Evolutionary conservation across 2,888 invertebrate species (phyloP).

Genomic region (Leucophenga montana): DNA sequence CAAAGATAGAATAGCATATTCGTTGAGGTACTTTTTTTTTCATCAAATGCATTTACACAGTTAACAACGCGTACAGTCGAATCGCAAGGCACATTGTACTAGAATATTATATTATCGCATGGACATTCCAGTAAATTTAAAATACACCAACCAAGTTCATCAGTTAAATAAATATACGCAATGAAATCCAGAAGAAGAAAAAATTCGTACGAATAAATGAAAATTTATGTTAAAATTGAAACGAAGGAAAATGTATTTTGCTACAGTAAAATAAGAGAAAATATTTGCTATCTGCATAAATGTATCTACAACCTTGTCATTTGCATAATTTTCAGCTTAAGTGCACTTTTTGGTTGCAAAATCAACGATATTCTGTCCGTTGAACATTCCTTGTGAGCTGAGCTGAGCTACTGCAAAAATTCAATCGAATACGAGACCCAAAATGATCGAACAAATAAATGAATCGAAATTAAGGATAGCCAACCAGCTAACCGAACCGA

Average conservation of each 20-base stretch:
- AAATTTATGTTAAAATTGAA: not conserved
- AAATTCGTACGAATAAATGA: no score
- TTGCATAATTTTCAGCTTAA: conserved; percentile 44
- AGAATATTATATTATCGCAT: no score
- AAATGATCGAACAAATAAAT: not conserved
- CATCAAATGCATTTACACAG: no score
- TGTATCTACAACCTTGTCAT: conserved; percentile 25
- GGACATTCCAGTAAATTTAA: no score
- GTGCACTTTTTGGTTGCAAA: conserved; percentile 29
- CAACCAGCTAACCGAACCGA: not conserved
- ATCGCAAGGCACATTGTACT: no score
- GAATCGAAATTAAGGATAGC: not conserved
- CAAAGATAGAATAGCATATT: no score
- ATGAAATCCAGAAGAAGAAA: no score
- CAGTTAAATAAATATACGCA: conserved; percentile 5
- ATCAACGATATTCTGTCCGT: conserved; percentile 3
- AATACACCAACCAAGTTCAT: not conserved
- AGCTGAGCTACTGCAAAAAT: not conserved
- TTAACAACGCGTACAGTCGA: no score
- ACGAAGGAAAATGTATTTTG: no score
- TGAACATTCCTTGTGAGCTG: no score
- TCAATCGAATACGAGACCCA: not conserved
- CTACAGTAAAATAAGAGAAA: not conserved
- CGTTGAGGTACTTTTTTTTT: no score
- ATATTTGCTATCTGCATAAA: conserved; percentile 11